Evolutionary conservation across 2,888 invertebrate genomes (phyloP).

Genomic region (Drosophila anomalata): DNA sequence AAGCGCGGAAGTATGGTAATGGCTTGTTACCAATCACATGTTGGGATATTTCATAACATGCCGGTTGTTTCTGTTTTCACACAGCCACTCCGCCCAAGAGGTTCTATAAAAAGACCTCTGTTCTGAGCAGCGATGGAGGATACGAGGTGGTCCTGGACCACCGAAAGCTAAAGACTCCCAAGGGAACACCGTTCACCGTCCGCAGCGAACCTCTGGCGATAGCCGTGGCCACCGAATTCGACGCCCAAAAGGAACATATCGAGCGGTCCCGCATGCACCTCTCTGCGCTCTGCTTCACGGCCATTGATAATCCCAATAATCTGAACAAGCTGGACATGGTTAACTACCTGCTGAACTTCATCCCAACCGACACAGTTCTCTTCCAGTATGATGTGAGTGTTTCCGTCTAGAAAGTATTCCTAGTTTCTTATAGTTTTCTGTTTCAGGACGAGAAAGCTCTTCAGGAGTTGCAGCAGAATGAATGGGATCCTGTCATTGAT

Average conservation of each 20-base stretch:
- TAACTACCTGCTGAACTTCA: slow-evolving; percentile 90
- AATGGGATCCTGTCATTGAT: slow-evolving; percentile 95
- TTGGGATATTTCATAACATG: slow-evolving; percentile 58
- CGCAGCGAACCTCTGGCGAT: slow-evolving; percentile 94
- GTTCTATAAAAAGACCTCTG: slow-evolving; percentile 90
- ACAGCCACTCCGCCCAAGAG: slow-evolving; percentile 86
- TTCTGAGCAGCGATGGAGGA: slow-evolving; percentile 88
- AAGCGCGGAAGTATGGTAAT: slow-evolving; percentile 61
- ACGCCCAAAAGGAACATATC: slow-evolving; percentile 91
- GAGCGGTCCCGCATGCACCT: slow-evolving; percentile 94
- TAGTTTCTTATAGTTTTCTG: background rate
- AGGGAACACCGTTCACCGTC: slow-evolving; percentile 90
- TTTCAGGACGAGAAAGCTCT: slow-evolving; percentile 91
- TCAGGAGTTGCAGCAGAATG: slow-evolving; percentile 88
- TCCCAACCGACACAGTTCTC: slow-evolving; percentile 92
- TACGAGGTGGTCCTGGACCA: slow-evolving; percentile 96
- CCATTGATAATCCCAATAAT: slow-evolving; percentile 95
- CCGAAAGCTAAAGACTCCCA: slow-evolving; percentile 94
- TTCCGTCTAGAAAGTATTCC: background rate
- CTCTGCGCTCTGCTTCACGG: slow-evolving; percentile 95
- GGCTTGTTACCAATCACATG: background rate
- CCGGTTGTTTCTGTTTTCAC: slow-evolving; percentile 5
- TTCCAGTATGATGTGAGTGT: slow-evolving; percentile 89
- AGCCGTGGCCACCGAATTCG: slow-evolving; percentile 98
- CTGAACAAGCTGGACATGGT: slow-evolving; percentile 90